These are phyloP conservation scores for Hapalemur alaotrensis DNA, from an alignment of 2,797 vertebrate species.

Conservation along the genomic window DNA sequence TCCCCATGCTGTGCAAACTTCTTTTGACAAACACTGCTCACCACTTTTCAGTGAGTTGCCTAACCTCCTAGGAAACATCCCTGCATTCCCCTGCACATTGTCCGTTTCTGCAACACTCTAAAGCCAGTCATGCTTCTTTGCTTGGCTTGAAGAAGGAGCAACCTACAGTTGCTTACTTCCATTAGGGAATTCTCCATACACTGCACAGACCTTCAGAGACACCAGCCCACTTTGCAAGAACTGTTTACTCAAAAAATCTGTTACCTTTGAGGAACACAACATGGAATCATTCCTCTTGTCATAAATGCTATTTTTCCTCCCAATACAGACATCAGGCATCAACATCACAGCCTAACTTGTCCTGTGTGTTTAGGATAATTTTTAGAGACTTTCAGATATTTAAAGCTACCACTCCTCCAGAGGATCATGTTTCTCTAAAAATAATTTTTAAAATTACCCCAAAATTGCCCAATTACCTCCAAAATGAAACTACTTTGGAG, in stretches of 20 bases:
- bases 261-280: slow-evolving; percentile 10
- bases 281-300: neutral
- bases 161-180: neutral
- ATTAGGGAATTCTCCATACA: neutral
- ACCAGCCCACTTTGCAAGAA: neutral
- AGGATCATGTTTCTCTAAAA: neutral
- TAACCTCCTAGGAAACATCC: neutral
- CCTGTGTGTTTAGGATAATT: neutral
- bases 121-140: neutral
- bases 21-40: neutral
- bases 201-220: neutral
- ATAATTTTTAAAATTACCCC: neutral
- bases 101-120: neutral
- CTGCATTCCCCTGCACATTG: neutral
- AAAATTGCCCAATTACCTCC: neutral
- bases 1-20: neutral
- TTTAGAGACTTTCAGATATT: slow-evolving; percentile 33
- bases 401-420: neutral
- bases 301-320: neutral
- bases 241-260: neutral
- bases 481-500: slow-evolving; percentile 19
- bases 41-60: neutral
- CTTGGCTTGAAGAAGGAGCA: neutral
- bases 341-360: neutral
- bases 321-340: neutral